Evolutionary conservation across 2,797 vertebrate species (phyloP).

Genomic region (Cossypha polioptera): DNA sequence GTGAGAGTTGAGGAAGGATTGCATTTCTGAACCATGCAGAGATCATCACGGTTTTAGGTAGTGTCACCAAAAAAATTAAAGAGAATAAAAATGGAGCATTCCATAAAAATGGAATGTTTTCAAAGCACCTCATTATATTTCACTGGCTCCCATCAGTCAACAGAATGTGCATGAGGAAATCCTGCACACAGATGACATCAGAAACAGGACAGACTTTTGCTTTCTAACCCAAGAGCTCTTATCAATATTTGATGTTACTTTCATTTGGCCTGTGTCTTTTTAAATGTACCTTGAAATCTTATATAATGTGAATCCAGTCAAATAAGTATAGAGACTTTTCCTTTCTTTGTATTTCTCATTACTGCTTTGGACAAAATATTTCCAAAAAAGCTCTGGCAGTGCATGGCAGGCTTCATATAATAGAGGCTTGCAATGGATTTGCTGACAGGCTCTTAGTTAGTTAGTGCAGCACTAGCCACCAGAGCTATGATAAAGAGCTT

Average conservation of each 20-base stretch:
- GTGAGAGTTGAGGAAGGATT: background rate
- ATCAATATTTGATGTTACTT: background rate
- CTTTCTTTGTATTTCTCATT: background rate
- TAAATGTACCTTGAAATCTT: background rate
- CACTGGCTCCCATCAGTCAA: background rate
- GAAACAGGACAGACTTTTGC: background rate
- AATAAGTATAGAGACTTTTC: background rate
- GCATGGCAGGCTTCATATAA: background rate
- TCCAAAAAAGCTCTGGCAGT: background rate
- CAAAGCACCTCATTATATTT: background rate
- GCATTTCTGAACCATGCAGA: background rate
- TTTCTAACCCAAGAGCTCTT: background rate
- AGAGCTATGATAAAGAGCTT: constrained; percentile 63
- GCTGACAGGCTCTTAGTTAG: constrained; percentile 16
- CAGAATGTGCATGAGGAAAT: background rate
- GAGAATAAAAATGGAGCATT: background rate
- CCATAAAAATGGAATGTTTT: background rate
- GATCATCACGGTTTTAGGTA: background rate
- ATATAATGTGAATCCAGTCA: background rate
- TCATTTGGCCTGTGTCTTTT: background rate
- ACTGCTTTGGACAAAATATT: background rate
- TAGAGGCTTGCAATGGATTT: constrained; percentile 39
- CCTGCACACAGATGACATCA: background rate
- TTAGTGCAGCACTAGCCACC: constrained; percentile 19
- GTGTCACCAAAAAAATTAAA: background rate